Evolutionary conservation across 2,797 vertebrate genomes (phyloP).

Genomic region (Leptodactylus fallax): DNA sequence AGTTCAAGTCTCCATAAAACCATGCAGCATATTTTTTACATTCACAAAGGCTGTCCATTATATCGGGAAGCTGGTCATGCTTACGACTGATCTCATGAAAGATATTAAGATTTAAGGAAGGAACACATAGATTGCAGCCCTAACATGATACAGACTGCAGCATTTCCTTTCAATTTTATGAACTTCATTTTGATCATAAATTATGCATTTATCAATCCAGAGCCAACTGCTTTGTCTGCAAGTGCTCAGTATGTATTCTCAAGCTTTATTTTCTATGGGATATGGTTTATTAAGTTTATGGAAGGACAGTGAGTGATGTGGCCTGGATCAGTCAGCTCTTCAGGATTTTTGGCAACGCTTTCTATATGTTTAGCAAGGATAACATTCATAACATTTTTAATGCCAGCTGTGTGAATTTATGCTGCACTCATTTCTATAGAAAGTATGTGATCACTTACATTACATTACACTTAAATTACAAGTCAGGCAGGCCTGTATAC

Average conservation of each 20-base stretch:
- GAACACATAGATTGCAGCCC: not conserved
- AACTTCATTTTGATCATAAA: constrained; percentile 13
- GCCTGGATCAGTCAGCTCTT: constrained; percentile 18
- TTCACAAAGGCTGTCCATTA: not conserved
- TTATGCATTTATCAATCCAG: constrained; percentile 2
- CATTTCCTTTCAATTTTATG: constrained; percentile 14
- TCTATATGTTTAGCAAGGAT: not conserved
- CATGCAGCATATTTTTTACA: not conserved
- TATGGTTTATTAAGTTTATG: constrained; percentile 40
- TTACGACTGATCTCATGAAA: not conserved
- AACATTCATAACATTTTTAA: constrained; percentile 12
- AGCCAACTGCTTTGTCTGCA: constrained; percentile 10
- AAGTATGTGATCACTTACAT: constrained; percentile 16
- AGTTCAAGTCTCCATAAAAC: not conserved
- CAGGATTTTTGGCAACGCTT: not conserved
- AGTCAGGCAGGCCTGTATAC: too few relatives aligned
- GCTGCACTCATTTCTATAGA: not conserved
- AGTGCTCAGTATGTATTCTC: not conserved
- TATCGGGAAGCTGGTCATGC: not conserved
- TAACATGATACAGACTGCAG: constrained; percentile 1
- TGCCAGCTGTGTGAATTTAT: constrained; percentile 15
- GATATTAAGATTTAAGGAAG: not conserved
- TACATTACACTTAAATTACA: too few relatives aligned
- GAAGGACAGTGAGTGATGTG: constrained; percentile 31
- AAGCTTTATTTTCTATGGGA: constrained; percentile 34